phyloP scores from a whole-genome alignment of 2,888 invertebrate species.

The Drosophila nr. perissopoda region DNA sequence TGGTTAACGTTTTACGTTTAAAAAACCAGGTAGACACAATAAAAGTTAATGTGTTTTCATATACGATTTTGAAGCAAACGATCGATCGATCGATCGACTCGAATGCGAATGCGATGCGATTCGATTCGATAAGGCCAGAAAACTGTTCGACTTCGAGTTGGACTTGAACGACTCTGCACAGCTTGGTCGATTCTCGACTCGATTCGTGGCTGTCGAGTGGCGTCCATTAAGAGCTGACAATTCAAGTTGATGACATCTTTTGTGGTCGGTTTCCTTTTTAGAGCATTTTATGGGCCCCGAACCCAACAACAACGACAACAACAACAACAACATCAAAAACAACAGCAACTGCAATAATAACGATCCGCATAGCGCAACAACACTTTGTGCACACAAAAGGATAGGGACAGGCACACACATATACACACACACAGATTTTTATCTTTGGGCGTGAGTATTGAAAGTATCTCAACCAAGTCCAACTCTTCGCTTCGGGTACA shows the following conservation, averaged over 20 bases:
- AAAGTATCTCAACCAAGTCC: constrained; percentile 15
- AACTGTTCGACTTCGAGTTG: constrained; percentile 1
- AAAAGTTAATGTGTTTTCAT: constrained; percentile 64
- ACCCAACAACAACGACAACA: not conserved
- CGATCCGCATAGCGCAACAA: constrained; percentile 23
- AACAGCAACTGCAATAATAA: constrained; percentile 10
- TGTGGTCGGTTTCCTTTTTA: constrained; percentile 59
- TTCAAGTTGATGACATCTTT: constrained; percentile 79
- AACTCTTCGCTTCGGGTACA: constrained; percentile 22
- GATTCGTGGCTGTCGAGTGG: constrained; percentile 9
- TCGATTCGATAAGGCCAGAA: constrained; percentile 30
- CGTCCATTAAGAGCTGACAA: constrained; percentile 65
- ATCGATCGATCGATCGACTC: constrained; percentile 31
- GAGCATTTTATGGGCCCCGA: constrained; percentile 50
- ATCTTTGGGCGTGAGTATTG: constrained; percentile 61
- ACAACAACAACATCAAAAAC: not conserved
- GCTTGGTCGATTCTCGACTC: not conserved
- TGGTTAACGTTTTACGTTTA: constrained; percentile 3
- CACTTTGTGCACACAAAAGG: constrained; percentile 47
- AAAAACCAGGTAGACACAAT: constrained; percentile 68
- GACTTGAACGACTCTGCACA: not conserved
- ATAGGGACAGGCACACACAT: constrained; percentile 26
- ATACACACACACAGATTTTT: constrained; percentile 48
- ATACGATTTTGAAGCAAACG: constrained; percentile 20
- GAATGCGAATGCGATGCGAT: constrained; percentile 23